These are phyloP conservation scores for Campylomormyrus tamandua DNA, from an alignment of 2,113 vertebrate genomes.

Conservation along the genomic window DNA sequence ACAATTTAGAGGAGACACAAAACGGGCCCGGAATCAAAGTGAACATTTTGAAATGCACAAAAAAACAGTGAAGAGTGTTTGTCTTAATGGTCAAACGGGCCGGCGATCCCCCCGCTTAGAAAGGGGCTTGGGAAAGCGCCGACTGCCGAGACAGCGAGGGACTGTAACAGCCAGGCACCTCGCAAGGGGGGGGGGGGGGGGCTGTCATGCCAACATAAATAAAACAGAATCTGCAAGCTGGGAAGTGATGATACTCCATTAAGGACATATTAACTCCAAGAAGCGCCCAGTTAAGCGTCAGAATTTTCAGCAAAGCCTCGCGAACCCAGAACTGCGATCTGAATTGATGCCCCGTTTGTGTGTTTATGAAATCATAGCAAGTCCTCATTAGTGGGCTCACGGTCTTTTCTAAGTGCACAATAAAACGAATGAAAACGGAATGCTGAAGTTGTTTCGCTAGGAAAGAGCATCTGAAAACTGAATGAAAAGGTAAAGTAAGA, in stretches of 20 bases:
- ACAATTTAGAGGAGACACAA: conserved; percentile 85
- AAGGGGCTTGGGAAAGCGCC: conserved; percentile 76
- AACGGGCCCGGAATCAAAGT: conserved; percentile 85
- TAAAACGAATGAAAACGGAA: background rate
- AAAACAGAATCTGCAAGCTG: conserved; percentile 47
- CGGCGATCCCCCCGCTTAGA: conserved; percentile 63
- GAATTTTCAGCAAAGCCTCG: background rate
- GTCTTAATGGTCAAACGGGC: conserved; percentile 76
- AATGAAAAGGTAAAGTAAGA: conserved; percentile 1
- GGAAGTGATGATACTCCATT: conserved; percentile 68
- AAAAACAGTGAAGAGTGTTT: conserved; percentile 68
- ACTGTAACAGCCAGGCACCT: conserved; percentile 78
- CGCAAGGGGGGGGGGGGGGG: conserved; percentile 46
- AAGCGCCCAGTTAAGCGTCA: conserved; percentile 47
- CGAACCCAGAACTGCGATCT: background rate
- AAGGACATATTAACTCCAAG: conserved; percentile 71
- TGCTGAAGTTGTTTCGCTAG: background rate
- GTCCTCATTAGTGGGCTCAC: background rate
- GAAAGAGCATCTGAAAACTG: background rate
- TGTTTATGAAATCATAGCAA: conserved; percentile 2
- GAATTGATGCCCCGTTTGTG: background rate
- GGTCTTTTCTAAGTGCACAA: background rate
- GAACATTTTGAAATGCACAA: conserved; percentile 76
- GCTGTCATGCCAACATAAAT: background rate
- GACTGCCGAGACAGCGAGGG: conserved; percentile 76